Evolutionary conservation across 1,140 invertebrate species (phyloP).

Genomic region (Drosophila mayri): DNA sequence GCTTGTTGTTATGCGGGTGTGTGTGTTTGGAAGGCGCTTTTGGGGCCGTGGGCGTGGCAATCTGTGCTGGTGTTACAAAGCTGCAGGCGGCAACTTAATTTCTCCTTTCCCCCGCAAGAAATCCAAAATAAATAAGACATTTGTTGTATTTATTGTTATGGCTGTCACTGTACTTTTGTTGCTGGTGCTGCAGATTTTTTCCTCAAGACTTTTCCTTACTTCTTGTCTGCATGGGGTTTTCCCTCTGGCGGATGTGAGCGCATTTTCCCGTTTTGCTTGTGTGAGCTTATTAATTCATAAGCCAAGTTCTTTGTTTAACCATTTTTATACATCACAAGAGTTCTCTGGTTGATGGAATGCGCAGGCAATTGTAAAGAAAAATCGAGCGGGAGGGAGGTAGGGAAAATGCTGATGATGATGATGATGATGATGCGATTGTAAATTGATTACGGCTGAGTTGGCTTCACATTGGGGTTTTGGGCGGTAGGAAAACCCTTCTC

Average conservation of each 20-base stretch:
- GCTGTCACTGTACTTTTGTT: slow-evolving; percentile 33
- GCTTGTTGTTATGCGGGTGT: slow-evolving; percentile 37
- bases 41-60: slow-evolving; percentile 32
- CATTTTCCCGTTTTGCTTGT: slow-evolving; percentile 45
- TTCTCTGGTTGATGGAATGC: slow-evolving; percentile 13
- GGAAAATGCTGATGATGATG: background rate
- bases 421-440: slow-evolving; percentile 40
- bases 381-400: background rate
- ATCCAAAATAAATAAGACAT: slow-evolving; percentile 74
- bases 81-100: slow-evolving; percentile 82
- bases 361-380: slow-evolving; percentile 11
- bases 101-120: slow-evolving; percentile 38
- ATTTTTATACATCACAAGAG: slow-evolving; percentile 36
- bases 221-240: slow-evolving; percentile 14
- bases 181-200: slow-evolving; percentile 23
- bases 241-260: slow-evolving; percentile 34
- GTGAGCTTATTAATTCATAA: slow-evolving; percentile 74
- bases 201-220: background rate
- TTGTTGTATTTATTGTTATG: slow-evolving; percentile 48
- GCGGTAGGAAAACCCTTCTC: slow-evolving; percentile 14
- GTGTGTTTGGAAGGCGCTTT: slow-evolving; percentile 4
- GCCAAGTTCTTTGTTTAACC: slow-evolving; percentile 48
- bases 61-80: slow-evolving; percentile 70
- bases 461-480: background rate
- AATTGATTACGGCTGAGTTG: slow-evolving; percentile 33